Evolutionary conservation across 2,113 vertebrate genomes (phyloP), one percentile per base, ranked within the genome.

Genomic region (Haplochromis burtoni): DNA sequence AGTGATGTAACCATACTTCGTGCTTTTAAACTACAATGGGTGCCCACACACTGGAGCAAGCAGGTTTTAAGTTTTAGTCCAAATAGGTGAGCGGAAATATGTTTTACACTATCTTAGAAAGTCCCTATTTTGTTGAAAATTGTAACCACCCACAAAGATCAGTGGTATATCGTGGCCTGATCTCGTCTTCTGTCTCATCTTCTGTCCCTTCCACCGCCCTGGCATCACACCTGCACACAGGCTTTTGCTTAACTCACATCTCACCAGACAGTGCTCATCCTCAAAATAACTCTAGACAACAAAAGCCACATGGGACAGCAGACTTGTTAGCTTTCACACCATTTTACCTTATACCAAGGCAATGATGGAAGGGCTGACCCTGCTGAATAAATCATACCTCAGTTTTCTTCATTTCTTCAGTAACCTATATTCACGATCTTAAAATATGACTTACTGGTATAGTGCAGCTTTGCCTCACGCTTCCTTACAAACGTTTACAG

Each of bases 81-180:
- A 84, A 86, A 71, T 29, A 24, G 35, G 55, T 71, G 51, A 79
- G 40, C 7, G 10, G 66, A 29, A 19, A 42, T 82, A 68, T 81
- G 59, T 80, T 13, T 80, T 24, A 59, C 61, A 73, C 3, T 14
- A 51, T 42, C 80, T 71, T 82, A 49, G 54, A 81, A 35, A 87
- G 53, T 76, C 45, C 61, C 76, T 85, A 81, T 91, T 87, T 88
- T 89, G 86, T 84, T 24, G 29, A 84, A 80, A 80, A 82, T 86
- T 85, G 80, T 59, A 86, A 61, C 73, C 76, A 78, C 53, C 83
- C 68, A 68, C 83, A 66, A 24, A 17, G 47, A 24, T 86, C 47
- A 47, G 33, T 10, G 33, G 29, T 88, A 66, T 68, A 87, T 83
- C 21, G 61, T 40, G 54, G 57, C 51, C n/a, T 49, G 40, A 12